Evolutionary conservation across 2,797 vertebrate species (phyloP).

Genomic region (Eospalax fontanierii): DNA sequence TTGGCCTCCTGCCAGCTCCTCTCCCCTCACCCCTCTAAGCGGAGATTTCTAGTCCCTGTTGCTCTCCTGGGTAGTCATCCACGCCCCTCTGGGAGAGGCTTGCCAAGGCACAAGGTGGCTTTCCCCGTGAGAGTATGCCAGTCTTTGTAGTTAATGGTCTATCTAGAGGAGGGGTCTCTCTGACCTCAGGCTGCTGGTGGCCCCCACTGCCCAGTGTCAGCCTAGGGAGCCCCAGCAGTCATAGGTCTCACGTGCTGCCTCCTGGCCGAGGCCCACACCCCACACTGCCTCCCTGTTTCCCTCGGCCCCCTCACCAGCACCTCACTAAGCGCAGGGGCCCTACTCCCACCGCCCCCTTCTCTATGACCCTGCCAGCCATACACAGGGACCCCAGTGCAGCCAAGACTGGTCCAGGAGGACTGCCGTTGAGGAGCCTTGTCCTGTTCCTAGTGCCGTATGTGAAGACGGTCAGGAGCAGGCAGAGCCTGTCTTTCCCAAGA

Average conservation of each 20-base stretch:
- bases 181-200: background rate
- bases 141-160: background rate
- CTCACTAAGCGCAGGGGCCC: constrained; percentile 10
- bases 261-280: accelerated
- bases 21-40: accelerated
- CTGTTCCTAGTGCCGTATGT: background rate
- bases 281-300: background rate
- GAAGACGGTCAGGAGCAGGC: background rate
- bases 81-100: background rate
- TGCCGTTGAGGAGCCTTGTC: background rate
- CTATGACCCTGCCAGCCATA: background rate
- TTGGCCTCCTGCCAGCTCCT: background rate
- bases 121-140: background rate
- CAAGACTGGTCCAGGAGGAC: background rate
- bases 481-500: background rate
- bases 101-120: too few species aligned
- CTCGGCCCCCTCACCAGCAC: background rate
- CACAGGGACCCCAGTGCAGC: background rate
- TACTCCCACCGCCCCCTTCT: background rate
- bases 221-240: background rate
- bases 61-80: background rate
- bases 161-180: background rate
- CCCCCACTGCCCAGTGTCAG: accelerated
- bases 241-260: too few species aligned
- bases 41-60: background rate